A percentile compares a stretch with the other conserved stretches of the same genome.
phyloP scores from a whole-genome alignment of 2,113 vertebrate species.

The Syngnathus scovelli region DNA sequence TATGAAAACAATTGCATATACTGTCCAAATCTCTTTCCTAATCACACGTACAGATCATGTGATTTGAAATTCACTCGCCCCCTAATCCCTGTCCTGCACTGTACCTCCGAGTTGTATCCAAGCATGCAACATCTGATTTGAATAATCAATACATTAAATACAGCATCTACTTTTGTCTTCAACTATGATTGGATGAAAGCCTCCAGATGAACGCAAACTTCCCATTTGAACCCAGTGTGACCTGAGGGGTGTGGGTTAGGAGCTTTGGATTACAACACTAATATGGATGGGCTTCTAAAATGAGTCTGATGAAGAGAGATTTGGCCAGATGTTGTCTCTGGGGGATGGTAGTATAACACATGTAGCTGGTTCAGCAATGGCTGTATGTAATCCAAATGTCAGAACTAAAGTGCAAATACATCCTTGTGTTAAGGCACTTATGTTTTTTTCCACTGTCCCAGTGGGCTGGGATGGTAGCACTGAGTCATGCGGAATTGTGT shows the following conservation, averaged over 20 bases:
- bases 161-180: neutral
- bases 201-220: neutral
- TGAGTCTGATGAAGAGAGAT: slow-evolving; percentile 12
- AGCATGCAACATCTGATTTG: neutral
- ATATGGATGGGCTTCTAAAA: slow-evolving; percentile 30
- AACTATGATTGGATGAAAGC: neutral
- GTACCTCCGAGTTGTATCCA: neutral
- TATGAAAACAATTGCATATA: slow-evolving; percentile 1
- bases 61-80: neutral
- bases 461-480: neutral
- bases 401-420: slow-evolving; percentile 6
- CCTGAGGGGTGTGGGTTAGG: neutral
- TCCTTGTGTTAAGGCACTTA: neutral
- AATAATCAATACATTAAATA: neutral
- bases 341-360: slow-evolving; percentile 7
- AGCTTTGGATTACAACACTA: slow-evolving; percentile 45
- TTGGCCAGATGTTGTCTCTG: slow-evolving; percentile 45
- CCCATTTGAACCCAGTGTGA: slow-evolving; percentile 6
- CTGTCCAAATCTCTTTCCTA: neutral
- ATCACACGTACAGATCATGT: neutral
- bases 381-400: slow-evolving; percentile 18
- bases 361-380: neutral
- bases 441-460: neutral
- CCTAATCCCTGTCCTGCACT: neutral
- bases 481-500: neutral